These are phyloP conservation scores for Perdita meconis DNA, from an alignment of 2,888 invertebrate species.

Conservation along the genomic window DNA sequence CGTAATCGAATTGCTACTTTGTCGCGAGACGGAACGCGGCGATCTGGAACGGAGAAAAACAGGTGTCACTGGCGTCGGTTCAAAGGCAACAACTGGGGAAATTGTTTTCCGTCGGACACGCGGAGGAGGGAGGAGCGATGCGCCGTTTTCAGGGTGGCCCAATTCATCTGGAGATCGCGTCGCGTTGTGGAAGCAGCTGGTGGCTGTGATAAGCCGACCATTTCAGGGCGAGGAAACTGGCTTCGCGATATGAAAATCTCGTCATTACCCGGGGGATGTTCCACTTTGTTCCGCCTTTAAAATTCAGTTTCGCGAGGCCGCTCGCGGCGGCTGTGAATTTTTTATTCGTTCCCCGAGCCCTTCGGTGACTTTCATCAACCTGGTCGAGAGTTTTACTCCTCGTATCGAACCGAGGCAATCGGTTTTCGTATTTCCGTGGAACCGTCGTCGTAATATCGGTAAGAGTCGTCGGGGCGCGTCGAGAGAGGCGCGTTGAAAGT, in stretches of 20 bases:
- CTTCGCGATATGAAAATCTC: background rate
- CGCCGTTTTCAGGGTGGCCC: constrained; percentile 65
- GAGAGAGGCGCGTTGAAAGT: constrained; percentile 47
- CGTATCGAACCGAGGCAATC: background rate
- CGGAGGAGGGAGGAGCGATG: constrained; percentile 40
- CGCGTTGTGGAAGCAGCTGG: constrained; percentile 9
- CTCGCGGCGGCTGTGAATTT: constrained; percentile 11
- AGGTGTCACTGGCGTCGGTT: constrained; percentile 27
- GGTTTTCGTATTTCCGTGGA: background rate
- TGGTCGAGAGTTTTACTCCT: background rate
- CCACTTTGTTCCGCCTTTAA: constrained; percentile 14
- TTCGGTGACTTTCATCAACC: background rate
- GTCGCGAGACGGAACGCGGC: constrained; percentile 37
- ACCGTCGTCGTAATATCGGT: constrained; percentile 22
- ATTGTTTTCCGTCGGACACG: constrained; percentile 65
- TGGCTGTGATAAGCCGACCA: background rate
- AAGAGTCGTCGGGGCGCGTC: background rate
- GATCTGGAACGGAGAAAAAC: constrained; percentile 19
- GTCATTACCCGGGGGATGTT: constrained; percentile 8
- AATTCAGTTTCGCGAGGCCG: constrained; percentile 20
- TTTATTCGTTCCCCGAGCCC: constrained; percentile 2
- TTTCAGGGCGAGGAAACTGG: background rate
- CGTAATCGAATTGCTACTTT: constrained; percentile 49
- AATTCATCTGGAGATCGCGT: constrained; percentile 43
- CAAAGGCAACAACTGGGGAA: constrained; percentile 51